phyloP scores from a whole-genome alignment of 2,797 vertebrate genomes.

The Pterois miles region DNA sequence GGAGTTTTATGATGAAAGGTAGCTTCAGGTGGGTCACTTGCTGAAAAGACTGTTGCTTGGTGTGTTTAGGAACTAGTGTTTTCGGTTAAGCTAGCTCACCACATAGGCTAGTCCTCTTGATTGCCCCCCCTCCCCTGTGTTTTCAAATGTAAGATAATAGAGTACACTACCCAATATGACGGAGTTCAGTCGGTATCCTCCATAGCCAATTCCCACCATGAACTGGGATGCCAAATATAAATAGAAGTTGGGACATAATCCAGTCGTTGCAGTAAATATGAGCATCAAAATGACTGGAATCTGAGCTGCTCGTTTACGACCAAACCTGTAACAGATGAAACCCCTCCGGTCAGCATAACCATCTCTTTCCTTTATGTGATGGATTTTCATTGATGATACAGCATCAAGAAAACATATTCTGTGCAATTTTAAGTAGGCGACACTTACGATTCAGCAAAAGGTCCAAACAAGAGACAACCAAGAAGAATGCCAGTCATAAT shows the following conservation, averaged over 20 bases:
- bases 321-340: slow-evolving; percentile 65
- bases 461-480: slow-evolving; percentile 84
- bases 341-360: not conserved
- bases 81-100: not conserved
- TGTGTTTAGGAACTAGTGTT: not conserved
- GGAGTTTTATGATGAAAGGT: not conserved
- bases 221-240: slow-evolving; percentile 80
- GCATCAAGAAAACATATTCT: not conserved
- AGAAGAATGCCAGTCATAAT: slow-evolving; percentile 82
- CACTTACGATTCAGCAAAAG: slow-evolving; percentile 81
- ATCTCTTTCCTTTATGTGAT: not conserved
- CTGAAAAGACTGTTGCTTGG: not conserved
- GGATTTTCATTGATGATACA: not conserved
- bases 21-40: not conserved
- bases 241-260: slow-evolving; percentile 79
- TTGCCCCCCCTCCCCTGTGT: not conserved
- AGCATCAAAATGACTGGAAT: slow-evolving; percentile 70
- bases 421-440: not conserved
- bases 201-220: slow-evolving; percentile 64
- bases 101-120: too few relatives aligned
- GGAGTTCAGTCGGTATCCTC: slow-evolving; percentile 73
- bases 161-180: slow-evolving; percentile 75
- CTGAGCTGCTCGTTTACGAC: too few relatives aligned
- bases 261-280: slow-evolving; percentile 59
- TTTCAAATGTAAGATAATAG: not conserved